phyloP scores from a whole-genome alignment of 2,888 invertebrate genomes.

The Synanthedon tipuliformis region DNA sequence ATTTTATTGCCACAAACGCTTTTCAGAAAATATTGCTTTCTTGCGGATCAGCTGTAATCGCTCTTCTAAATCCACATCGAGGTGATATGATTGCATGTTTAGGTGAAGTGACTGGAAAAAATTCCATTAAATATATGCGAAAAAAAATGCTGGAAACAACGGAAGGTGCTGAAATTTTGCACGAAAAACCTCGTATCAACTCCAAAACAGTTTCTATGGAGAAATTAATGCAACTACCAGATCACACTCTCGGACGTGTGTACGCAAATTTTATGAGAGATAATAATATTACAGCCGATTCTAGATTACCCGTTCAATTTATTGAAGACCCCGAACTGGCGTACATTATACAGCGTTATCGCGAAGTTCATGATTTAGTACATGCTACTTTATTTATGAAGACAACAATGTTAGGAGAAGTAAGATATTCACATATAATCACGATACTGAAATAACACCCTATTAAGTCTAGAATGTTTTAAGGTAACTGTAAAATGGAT shows the following conservation, averaged over 20 bases:
- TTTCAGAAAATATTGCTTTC: conserved; percentile 84
- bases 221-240: conserved; percentile 77
- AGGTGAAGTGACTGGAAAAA: conserved; percentile 88
- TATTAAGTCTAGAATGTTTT: conserved; percentile 6
- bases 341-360: conserved; percentile 96
- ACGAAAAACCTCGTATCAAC: conserved; percentile 88
- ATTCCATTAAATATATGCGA: conserved; percentile 78
- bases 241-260: conserved; percentile 85
- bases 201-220: conserved; percentile 82
- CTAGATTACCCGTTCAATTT: conserved; percentile 89
- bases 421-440: conserved; percentile 22
- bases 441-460: neutral
- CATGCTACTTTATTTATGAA: conserved; percentile 94
- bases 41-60: conserved; percentile 87
- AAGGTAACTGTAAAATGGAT: conserved; percentile 98
- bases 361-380: conserved; percentile 96
- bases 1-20: conserved; percentile 73
- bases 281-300: conserved; percentile 94
- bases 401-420: conserved; percentile 89
- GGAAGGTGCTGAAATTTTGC: conserved; percentile 82
- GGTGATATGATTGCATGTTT: conserved; percentile 95
- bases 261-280: conserved; percentile 86
- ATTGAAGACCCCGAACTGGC: conserved; percentile 90
- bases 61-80: conserved; percentile 82
- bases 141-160: conserved; percentile 79